Base-by-base conservation (phyloP, 2,888 invertebrate genomes). In the Craniophora ligustri region DNA sequence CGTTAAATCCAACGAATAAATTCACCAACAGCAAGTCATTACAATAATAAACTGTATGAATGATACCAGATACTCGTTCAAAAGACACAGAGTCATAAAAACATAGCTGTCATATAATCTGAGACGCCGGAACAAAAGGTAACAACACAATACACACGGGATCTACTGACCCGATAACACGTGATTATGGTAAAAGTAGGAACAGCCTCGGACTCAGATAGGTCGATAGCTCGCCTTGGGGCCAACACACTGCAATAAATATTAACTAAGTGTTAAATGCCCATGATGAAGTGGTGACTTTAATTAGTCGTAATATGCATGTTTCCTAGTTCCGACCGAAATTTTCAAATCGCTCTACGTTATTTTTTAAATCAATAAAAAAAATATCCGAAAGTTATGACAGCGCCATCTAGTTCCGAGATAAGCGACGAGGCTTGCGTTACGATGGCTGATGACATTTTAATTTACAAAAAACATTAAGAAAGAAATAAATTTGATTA, bases 251-350 rank as follows among this genome's bases (percentile, higher is more conserved):
- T 23, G 19, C 30, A 34, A 32, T 44, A 6, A 31, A 35, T 31
- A 47, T 11, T 4, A 14, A 39, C 13, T 46, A 44, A 39, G 8
- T 15, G 2, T 3, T 41, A 50, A 35, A 21, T 6, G 2, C 5
- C 11, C 21, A 28, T 36, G 55, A 59, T 57, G 47, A 44, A 63
- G 35, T 44, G 2, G 11, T 7, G 7, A 0, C 8, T 46, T 50
- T 67, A 72, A 65, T 72, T 51, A 46, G 23, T 53, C n/a, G 18
- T 7, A 36, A 8, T 30, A 10, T 49, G 7, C 18, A 15, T 26
- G 30, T 67, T 72, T 59, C 56, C 59, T 60, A 53, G 44, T 72
- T 70, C 68, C 68, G 68, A 35, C n/a, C 5, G 36, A 2, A 26
- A 5, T 46, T 32, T 19, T n/a, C 8, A 19, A 16, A 13, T 23